Base-by-base conservation (phyloP, 2,888 invertebrate genomes). In the Yponomeuta cagnagella region DNA sequence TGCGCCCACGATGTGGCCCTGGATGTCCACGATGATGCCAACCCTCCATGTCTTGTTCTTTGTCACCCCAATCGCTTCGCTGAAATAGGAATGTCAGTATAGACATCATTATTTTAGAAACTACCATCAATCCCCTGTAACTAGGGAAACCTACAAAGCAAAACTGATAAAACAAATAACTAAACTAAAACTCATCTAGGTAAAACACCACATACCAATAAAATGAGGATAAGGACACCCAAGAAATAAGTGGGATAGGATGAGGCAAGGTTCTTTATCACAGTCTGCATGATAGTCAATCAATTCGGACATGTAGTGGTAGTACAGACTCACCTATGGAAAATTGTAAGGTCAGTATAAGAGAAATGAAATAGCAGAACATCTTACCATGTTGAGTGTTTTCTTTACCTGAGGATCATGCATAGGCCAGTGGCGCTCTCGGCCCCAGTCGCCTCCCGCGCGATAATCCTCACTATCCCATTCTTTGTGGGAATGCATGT, bases 391-490 rank as follows among this genome's bases (percentile, higher is more conserved):
- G n/a, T 37, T n/a, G 3, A 37, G 31, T 33, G 0, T 37, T 10
- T 31, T n/a, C 65, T 43, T n/a, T 81, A 90, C 92, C 89, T 91
- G 92, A 65, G 87, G 79, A 66, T 93, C 92, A 76, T 89, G 90
- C 75, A 91, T 85, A 10, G 88, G 86, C 93, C 93, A 93, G 74
- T 90, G 92, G 64, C 92, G 81, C 37, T 93, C 93, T 72, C 93
- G 79, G 48, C 87, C 86, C 90, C 93, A 92, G 75, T 93, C 93
- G 65, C 92, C 89, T 67, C 90, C 83, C 66, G 92, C 86, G 69
- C 93, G 90, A 73, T 94, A 94, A 70, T 94, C 94, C 66, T 92
- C 91, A 77, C 84, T 88, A 30, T 92, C 92, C 93, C 93, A 93
- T 15, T 93, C 92, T 79, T 93, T 93, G 74, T 89, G 91, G 0